phyloP scores from a whole-genome alignment of 2,888 invertebrate genomes.

The Amiota minor region DNA sequence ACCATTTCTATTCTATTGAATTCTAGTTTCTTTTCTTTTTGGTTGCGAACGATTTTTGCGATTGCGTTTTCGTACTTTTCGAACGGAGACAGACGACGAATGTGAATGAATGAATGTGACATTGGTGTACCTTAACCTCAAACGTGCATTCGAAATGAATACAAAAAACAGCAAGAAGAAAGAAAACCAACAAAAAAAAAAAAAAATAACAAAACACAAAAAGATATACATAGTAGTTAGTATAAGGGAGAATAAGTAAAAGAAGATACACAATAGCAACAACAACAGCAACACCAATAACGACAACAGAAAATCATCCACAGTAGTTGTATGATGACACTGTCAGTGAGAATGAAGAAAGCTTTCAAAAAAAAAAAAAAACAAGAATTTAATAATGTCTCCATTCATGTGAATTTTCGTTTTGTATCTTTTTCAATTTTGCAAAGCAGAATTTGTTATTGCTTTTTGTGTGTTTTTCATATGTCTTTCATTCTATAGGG shows the following conservation, averaged over 20 bases:
- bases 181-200: conserved; percentile 32
- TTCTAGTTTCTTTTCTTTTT: conserved; percentile 26
- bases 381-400: conserved; percentile 41
- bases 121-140: conserved; percentile 70
- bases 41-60: conserved; percentile 56
- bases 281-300: too few relatives aligned
- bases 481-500: neutral
- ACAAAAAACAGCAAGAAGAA: conserved; percentile 20
- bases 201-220: conserved; percentile 23
- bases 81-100: conserved; percentile 50
- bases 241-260: too few relatives aligned
- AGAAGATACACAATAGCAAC: too few relatives aligned
- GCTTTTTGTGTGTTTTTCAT: neutral
- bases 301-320: too few relatives aligned
- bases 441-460: conserved; percentile 19
- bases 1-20: too few relatives aligned
- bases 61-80: conserved; percentile 46
- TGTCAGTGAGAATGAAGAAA: conserved; percentile 11
- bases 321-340: too few relatives aligned
- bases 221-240: conserved; percentile 9
- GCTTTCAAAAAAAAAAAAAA: conserved; percentile 38
- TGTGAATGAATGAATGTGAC: conserved; percentile 69
- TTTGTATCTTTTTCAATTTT: conserved; percentile 27
- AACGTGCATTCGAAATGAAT: conserved; percentile 53
- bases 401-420: conserved; percentile 37